Evolutionary conservation across 2,888 invertebrate species (phyloP).

Genomic region (Drepanosiphum platanoidis): DNA sequence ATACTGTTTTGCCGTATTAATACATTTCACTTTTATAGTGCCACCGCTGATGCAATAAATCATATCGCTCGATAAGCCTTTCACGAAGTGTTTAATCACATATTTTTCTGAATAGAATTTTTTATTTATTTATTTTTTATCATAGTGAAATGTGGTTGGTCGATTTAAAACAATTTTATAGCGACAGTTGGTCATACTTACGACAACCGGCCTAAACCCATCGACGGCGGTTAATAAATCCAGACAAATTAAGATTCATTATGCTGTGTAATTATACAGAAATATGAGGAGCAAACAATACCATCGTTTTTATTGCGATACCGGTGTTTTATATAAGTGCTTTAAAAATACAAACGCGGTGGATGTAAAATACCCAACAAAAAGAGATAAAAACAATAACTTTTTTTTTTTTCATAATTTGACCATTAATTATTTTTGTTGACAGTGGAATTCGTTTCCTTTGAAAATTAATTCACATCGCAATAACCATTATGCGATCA

Average conservation of each 20-base stretch:
- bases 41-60: not conserved
- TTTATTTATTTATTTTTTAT: too few species aligned
- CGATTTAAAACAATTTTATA: too few species aligned
- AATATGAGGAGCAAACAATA: not conserved
- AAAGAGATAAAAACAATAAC: not conserved
- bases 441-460: not conserved
- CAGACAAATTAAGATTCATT: not conserved
- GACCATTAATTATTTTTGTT: not conserved
- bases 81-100: not conserved
- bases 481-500: not conserved
- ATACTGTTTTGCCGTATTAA: not conserved
- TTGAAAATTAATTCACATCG: constrained; percentile 5
- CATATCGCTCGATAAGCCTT: not conserved
- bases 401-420: not conserved
- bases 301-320: not conserved
- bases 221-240: not conserved
- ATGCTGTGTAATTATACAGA: not conserved
- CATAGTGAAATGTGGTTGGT: not conserved
- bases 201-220: too few species aligned
- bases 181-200: too few species aligned
- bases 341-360: not conserved
- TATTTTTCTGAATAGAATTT: not conserved
- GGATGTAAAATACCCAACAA: not conserved
- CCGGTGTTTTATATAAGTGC: not conserved
- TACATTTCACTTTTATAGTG: not conserved